These are phyloP conservation scores for Moxostoma hubbsi DNA, from an alignment of 2,797 vertebrate genomes.

Conservation along the genomic window DNA sequence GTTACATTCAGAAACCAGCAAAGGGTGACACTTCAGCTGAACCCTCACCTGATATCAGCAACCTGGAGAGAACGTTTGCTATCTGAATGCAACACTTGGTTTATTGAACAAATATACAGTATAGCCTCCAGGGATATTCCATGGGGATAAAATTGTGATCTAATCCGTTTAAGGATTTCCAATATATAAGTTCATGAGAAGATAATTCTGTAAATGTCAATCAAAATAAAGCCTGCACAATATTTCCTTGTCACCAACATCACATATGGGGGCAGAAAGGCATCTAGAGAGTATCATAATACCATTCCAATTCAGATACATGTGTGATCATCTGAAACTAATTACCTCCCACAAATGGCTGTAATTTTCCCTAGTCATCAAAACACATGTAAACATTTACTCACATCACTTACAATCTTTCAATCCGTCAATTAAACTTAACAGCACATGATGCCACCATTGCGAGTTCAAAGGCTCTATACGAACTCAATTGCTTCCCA, in stretches of 20 bases:
- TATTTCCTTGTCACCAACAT: conserved; percentile 9
- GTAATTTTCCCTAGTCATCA: conserved; percentile 28
- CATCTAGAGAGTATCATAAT: conserved; percentile 4
- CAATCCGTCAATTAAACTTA: conserved; percentile 48
- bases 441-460: conserved; percentile 44
- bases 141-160: conserved; percentile 29
- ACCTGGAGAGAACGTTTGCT: conserved; percentile 2
- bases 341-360: conserved; percentile 29
- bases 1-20: neutral
- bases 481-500: conserved; percentile 40
- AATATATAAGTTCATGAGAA: conserved; percentile 48
- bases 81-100: conserved; percentile 26
- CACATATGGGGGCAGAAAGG: neutral
- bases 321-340: conserved; percentile 45
- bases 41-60: neutral
- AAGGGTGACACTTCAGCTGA: neutral
- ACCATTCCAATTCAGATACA: conserved; percentile 25
- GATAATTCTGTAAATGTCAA: conserved; percentile 46
- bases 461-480: conserved; percentile 47
- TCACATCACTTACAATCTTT: conserved; percentile 47
- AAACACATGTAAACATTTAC: conserved; percentile 55
- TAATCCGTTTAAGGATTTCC: conserved; percentile 4
- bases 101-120: conserved; percentile 38
- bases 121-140: conserved; percentile 19
- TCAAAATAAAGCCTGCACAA: conserved; percentile 9